Conservation (phyloP, 2,888 invertebrate species). For the Pammene aurita region DNA sequence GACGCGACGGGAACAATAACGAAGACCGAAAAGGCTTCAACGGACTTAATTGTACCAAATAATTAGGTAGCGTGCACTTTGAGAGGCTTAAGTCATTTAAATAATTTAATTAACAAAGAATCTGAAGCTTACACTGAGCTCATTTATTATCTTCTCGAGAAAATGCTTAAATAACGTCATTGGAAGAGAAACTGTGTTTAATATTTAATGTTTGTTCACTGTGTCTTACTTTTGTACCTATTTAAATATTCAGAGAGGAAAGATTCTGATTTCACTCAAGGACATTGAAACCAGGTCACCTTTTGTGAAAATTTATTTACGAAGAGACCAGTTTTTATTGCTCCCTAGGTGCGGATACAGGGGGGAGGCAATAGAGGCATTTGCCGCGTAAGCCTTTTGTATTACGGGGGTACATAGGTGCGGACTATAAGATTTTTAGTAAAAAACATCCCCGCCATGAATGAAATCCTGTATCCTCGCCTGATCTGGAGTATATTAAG, state of each 20-base stretch:
- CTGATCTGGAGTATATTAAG: no score
- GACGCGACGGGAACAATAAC: conserved; percentile 8
- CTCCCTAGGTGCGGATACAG: no score
- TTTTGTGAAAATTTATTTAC: no score
- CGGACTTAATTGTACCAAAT: conserved; percentile 64
- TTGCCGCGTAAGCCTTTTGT: no score
- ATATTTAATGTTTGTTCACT: neutral
- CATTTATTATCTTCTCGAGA: conserved; percentile 56
- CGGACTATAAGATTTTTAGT: no score
- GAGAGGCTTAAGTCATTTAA: conserved; percentile 63
- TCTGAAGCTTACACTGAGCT: conserved; percentile 54
- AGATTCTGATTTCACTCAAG: no score
- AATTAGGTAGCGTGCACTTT: conserved; percentile 67
- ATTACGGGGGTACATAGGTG: no score
- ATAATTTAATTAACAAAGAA: conserved; percentile 71
- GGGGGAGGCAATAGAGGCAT: no score
- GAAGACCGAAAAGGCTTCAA: conserved; percentile 59
- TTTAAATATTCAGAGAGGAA: neutral
- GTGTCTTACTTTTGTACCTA: neutral
- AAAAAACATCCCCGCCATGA: no score
- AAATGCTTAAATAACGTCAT: conserved; percentile 45
- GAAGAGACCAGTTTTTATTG: no score
- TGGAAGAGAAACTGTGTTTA: conserved; percentile 4
- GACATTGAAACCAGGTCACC: no score
- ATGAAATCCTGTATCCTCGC: no score